Evolutionary conservation across 2,113 vertebrate genomes (phyloP), one percentile per base, ranked within the genome.

Genomic region (Elephantulus edwardii): DNA sequence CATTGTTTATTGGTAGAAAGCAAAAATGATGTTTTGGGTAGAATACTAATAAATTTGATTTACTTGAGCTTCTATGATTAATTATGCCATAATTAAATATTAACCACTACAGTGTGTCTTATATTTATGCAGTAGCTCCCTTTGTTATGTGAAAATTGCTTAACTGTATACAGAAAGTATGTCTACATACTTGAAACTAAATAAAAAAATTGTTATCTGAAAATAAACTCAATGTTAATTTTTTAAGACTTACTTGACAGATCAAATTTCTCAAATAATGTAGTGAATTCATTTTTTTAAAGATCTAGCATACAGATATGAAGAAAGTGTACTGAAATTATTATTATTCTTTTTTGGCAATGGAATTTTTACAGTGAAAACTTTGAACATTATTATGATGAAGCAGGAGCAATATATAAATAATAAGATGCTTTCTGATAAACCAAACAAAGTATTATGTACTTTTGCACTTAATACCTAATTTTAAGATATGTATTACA

Each of bases 11-110:
- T 93, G 79, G 68, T 74, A 58, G 52, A 77, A 93, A 88, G 88
- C 86, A 88, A 90, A 93, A 78, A 86, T 76, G 30, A n/a, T 22
- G 38, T 78, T 95, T 89, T 81, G 9, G 71, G 56, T 6, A 62
- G 6, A 78, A 58, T 38, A 38, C 56, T 84, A 92, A 72, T 94
- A 93, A 92, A 86, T 94, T 83, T 92, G 71, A 90, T 80, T 92
- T 93, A 72, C 50, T 66, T 76, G 79, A 40, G 48, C n/a, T 12
- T 72, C 83, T 80, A n/a, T 88, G 91, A 93, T 93, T 95, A 95
- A 95, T 94, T 94, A 90, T 83, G 66, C 88, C 48, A 35, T 56
- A 93, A 95, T 96, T 94, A 96, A 96, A 95, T 96, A 96, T 96
- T 96, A 96, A 95, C 79, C 66, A 93, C 64, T 42, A 42, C 58